phyloP scores from a whole-genome alignment of 2,113 vertebrate genomes.

The Cyanocitta stelleri region DNA sequence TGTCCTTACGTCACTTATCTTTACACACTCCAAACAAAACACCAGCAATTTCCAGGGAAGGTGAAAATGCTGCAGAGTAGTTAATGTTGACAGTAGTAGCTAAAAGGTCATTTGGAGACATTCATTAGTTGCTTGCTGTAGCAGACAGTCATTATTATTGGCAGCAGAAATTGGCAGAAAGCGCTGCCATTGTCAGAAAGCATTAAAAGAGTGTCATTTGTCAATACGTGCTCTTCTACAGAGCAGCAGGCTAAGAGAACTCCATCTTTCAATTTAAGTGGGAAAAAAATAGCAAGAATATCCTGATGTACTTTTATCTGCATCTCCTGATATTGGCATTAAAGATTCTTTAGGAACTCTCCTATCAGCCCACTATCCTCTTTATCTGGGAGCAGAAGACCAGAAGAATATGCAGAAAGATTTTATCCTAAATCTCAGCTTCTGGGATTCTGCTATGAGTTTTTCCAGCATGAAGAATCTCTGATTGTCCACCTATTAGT shows the following conservation, averaged over 20 bases:
- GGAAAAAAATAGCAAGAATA: background rate
- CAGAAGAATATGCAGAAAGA: background rate
- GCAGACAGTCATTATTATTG: slow-evolving; percentile 38
- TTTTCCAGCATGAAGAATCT: background rate
- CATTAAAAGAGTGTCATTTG: slow-evolving; percentile 17
- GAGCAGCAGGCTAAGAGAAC: background rate
- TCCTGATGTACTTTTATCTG: background rate
- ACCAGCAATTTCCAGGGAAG: background rate
- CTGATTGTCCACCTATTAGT: background rate
- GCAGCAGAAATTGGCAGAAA: slow-evolving; percentile 23
- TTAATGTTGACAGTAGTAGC: slow-evolving; percentile 1
- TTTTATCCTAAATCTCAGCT: background rate
- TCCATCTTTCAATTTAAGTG: background rate
- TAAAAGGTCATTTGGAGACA: slow-evolving; percentile 35
- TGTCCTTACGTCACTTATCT: background rate
- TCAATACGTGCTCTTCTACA: background rate
- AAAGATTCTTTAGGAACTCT: background rate
- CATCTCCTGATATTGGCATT: background rate
- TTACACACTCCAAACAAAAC: background rate
- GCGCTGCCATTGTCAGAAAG: slow-evolving; percentile 14
- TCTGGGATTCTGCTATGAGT: background rate
- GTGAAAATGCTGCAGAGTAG: background rate
- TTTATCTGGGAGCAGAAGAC: background rate
- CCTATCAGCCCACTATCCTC: background rate
- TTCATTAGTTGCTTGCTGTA: slow-evolving; percentile 29